Evolutionary conservation across 2,888 invertebrate genomes (phyloP).

Genomic region (Athetis lepigone): DNA sequence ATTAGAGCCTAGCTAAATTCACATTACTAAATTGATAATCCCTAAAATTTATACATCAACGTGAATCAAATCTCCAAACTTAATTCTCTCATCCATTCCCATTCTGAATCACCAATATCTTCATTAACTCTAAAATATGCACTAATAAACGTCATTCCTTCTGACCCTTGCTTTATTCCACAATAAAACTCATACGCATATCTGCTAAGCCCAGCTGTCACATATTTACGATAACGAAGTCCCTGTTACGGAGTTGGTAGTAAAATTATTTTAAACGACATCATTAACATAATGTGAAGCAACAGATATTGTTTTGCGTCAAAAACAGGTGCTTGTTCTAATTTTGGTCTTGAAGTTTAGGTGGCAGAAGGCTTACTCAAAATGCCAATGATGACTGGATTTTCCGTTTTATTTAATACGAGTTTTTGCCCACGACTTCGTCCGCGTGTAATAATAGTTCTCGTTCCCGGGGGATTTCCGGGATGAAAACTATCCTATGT

Average conservation of each 20-base stretch:
- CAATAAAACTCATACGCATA: constrained; percentile 36
- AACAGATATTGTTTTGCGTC: constrained; percentile 61
- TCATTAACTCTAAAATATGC: constrained; percentile 7
- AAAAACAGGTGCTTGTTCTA: constrained; percentile 56
- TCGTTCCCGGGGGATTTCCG: no score
- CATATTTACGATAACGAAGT: constrained; percentile 51
- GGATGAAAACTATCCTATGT: no score
- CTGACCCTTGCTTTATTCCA: not conserved
- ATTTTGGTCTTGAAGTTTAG: constrained; percentile 16
- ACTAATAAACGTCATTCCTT: constrained; percentile 31
- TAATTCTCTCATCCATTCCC: not conserved
- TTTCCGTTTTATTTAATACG: no score
- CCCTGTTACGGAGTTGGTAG: constrained; percentile 21
- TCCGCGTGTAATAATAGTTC: no score
- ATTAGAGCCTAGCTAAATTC: not conserved
- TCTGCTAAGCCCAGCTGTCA: constrained; percentile 34
- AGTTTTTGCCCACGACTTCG: no score
- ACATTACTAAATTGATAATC: not conserved
- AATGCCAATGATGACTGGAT: not conserved
- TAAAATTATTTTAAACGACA: constrained; percentile 56
- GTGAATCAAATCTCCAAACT: not conserved
- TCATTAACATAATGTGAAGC: constrained; percentile 58
- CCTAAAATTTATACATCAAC: not conserved
- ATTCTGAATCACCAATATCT: constrained; percentile 5
- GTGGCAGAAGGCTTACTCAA: constrained; percentile 34